Conservation (phyloP, 1,140 invertebrate species). For the Solenopsis invicta region DNA sequence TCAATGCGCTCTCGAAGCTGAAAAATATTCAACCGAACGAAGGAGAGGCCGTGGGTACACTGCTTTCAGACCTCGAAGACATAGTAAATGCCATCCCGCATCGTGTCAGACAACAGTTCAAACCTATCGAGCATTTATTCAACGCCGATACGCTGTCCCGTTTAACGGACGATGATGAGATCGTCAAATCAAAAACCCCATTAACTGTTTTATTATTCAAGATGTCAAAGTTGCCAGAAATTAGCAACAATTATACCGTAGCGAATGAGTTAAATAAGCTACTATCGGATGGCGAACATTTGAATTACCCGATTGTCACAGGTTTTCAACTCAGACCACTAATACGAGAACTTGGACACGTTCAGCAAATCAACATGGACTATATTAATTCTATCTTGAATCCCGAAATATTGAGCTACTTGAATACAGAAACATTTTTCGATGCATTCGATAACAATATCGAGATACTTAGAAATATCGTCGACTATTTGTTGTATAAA, state of each 20-base stretch:
- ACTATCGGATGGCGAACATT: not conserved
- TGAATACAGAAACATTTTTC: not conserved
- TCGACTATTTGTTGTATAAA: conserved; percentile 18
- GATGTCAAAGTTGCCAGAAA: not conserved
- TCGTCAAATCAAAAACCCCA: not conserved
- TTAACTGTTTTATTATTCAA: conserved; percentile 15
- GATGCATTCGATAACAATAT: not conserved
- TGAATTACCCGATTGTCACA: conserved; percentile 1
- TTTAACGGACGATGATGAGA: not conserved
- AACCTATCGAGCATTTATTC: conserved; percentile 17
- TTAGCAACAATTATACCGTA: not conserved
- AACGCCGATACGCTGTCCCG: not conserved
- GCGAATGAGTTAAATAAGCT: not conserved
- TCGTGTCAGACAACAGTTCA: not conserved
- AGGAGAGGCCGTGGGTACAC: not conserved
- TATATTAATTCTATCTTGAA: conserved; percentile 35
- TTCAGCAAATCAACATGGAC: conserved; percentile 44
- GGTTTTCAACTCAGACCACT: conserved; percentile 42
- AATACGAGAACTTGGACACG: conserved; percentile 3
- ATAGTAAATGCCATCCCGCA: conserved; percentile 33
- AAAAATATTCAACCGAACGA: not conserved
- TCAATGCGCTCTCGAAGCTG: not conserved
- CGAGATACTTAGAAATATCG: conserved; percentile 26
- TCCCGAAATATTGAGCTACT: conserved; percentile 15
- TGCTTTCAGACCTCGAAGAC: conserved; percentile 6